A percentile compares a stretch with the other conserved stretches of the same genome.
phyloP scores from a whole-genome alignment of 1,140 invertebrate genomes.

The Arion vulgaris region DNA sequence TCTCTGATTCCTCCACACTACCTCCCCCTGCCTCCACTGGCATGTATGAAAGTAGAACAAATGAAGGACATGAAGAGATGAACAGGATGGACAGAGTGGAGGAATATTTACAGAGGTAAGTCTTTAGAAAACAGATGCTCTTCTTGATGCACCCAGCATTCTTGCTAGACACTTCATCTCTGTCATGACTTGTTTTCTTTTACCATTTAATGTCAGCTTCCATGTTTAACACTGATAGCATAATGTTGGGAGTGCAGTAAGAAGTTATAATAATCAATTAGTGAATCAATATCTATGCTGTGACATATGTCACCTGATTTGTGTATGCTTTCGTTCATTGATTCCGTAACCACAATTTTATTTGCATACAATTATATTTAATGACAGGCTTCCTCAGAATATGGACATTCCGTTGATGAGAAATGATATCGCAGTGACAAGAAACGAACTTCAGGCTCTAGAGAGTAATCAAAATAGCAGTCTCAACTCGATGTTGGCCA shows the following conservation, averaged over 20 bases:
- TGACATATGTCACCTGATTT: too few species aligned
- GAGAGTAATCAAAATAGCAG: not conserved
- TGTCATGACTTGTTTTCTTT: too few species aligned
- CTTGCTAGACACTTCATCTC: too few species aligned
- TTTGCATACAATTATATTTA: not conserved
- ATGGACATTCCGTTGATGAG: conserved; percentile 28
- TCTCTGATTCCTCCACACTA: not conserved
- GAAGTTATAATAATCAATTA: too few species aligned
- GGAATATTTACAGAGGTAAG: conserved; percentile 49
- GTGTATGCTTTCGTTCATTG: too few species aligned
- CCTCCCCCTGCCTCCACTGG: not conserved
- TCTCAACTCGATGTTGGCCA: too few species aligned
- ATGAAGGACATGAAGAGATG: not conserved
- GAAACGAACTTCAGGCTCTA: not conserved
- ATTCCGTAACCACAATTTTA: too few species aligned
- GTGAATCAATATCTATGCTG: too few species aligned
- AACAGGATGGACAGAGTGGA: conserved; percentile 41
- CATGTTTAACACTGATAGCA: too few species aligned
- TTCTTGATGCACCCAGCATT: too few species aligned
- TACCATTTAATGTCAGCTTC: too few species aligned
- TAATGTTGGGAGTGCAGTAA: too few species aligned
- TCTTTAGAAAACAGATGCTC: not conserved
- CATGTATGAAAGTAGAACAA: not conserved
- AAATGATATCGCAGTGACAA: not conserved
- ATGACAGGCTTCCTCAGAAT: not conserved